Base-by-base conservation (phyloP, 1,140 invertebrate species). In the Pachyrhynchus sulphureomaculatus region DNA sequence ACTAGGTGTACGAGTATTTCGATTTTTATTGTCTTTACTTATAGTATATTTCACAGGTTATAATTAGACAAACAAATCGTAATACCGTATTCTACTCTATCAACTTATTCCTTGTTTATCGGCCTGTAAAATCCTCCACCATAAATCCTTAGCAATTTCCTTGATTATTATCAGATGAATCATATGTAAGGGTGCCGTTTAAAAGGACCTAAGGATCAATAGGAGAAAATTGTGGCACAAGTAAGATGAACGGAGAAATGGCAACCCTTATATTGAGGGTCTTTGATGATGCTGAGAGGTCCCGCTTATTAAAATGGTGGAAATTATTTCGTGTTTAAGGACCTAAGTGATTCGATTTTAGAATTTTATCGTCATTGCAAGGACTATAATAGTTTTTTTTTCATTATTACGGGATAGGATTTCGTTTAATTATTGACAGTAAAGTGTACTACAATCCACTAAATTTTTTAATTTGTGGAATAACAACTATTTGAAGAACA, bases 81-180 rank as follows among this genome's bases (percentile, higher is more conserved):
- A n/a, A n/a, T n/a, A n/a, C n/a, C n/a, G n/a, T n/a, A n/a, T n/a
- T n/a, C n/a, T n/a, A n/a, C n/a, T n/a, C n/a, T n/a, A 29, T 10
- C 5, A 9, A 29, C 26, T 29, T 29, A 29, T 29, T 29, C 18
- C 51, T 26, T 45, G 53, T 47, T 47, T 44, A 33, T 56, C 53
- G 15, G 41, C 4, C 17, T 36, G 53, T 56, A 47, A 56, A 56
- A 56, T 45, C 39, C 53, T 6, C 53, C 6, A n/a, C 24, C 41
- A 44, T 56, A 56, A 56, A 56, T 56, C 53, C 53, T 56, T 56
- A n/a, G 41, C 53, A 56, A 41, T 56, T 56, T 56, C 53, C 53
- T 45, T 56, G 42, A 24, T 56, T 56, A 56, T 56, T 56, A 56
- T 56, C 53, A 33, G 53, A 56, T 56, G 53, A 56, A 56, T 56